Evolutionary conservation across 2,113 vertebrate species (phyloP).

Genomic region (Melanocharis versteri): DNA sequence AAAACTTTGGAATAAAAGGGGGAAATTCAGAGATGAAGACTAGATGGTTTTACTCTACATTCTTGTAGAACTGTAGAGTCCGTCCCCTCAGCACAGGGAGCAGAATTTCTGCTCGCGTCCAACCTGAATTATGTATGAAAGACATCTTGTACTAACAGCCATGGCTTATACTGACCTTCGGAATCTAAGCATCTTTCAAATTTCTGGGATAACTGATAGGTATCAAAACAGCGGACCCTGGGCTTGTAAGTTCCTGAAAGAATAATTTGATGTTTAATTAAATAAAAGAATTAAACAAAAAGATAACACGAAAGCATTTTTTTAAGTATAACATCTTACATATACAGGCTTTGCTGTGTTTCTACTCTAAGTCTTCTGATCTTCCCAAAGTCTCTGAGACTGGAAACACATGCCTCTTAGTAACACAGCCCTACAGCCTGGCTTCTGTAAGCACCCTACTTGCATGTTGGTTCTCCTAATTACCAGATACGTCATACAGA

Average conservation of each 20-base stretch:
- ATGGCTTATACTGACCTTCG: constrained; percentile 78
- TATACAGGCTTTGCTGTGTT: not conserved
- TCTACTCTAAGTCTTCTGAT: not conserved
- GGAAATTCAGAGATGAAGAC: not conserved
- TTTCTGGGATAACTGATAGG: constrained; percentile 93
- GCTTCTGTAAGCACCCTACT: not conserved
- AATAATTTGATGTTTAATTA: not conserved
- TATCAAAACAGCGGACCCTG: constrained; percentile 91
- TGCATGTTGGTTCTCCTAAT: not conserved
- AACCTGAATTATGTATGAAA: not conserved
- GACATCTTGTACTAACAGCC: not conserved
- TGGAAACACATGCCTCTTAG: not conserved
- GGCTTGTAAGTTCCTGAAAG: constrained; percentile 94
- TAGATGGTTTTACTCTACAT: not conserved
- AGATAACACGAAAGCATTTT: not conserved
- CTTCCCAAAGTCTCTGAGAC: not conserved
- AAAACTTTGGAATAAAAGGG: not conserved
- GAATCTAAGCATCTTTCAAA: constrained; percentile 97
- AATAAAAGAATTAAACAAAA: not conserved
- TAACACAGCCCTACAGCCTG: not conserved
- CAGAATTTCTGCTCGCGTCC: not conserved
- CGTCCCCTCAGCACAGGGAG: not conserved
- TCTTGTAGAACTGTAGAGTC: not conserved
- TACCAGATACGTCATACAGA: not conserved
- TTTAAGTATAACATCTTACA: not conserved